Evolutionary conservation across 2,113 vertebrate species (phyloP), one percentile per base, ranked within the genome.

Genomic region (Prochilodus magdalenae): DNA sequence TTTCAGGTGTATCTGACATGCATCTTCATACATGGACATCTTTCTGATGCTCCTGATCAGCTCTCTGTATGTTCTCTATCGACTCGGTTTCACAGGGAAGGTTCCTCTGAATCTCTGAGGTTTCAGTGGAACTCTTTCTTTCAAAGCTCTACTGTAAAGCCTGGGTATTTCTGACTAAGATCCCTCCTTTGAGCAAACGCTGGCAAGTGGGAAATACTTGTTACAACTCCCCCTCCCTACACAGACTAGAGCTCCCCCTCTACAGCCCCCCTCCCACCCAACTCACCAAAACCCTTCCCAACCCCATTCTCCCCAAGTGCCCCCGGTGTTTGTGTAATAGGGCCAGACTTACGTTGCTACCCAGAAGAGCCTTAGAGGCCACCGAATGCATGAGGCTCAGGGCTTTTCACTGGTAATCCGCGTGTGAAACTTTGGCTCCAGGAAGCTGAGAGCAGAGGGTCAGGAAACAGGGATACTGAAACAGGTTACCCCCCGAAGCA

Each of bases 401-500:
- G 57, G 18, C 71, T 71, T 60, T 67, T 18, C 33, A 8, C 30
- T 47, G 65, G 5, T 84, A 82, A 84, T 85, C 83, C 40, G 29
- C 5, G 51, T 83, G 88, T 85, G 84, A 85, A 78, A 71, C 24
- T 51, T 24, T 24, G 18, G 75, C 24, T 59, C 26, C 55, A 73
- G 62, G 27, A 78, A 71, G 24, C 65, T 36, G 12, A 79, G 18
- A 55, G 55, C 73, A 51, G 47, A 57, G 57, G 18, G 13, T 24
- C 26, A 59, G 62, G 77, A 72, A 75, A 67, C 33, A 77, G 40
- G 59, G 69, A 71, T 11, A 69, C 57, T 51, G 49, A 40, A 49
- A 81, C 66, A 55, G 22, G 40, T 77, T 33, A 67, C 65, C 30
- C 62, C n/a, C 53, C 27, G 4, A 66, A 66, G 27, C 15, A 36